Base-by-base conservation (phyloP, 2,113 vertebrate genomes). In the Centropristis striata region DNA sequence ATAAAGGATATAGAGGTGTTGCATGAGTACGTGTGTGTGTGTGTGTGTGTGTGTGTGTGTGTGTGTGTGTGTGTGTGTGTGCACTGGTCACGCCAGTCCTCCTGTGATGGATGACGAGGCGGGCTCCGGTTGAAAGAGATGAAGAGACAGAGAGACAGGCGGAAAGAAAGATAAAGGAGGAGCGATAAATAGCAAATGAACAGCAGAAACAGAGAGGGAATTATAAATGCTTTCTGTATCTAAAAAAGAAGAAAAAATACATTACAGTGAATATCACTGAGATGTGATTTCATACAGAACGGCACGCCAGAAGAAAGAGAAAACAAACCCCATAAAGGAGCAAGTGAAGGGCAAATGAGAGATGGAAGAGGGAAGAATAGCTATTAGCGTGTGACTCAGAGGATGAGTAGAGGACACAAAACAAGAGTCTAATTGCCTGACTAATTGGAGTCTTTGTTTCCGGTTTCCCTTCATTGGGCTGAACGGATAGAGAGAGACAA, bases 381-480 rank as follows among this genome's bases (percentile, higher is more conserved):
- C 80, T 87, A 86, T 89, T 93, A 90, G 79, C 20, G 59, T 78
- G 80, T 63, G 89, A 86, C 76, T 84, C 74, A 68, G 78, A 88
- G 78, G 82, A 86, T 82, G 88, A 82, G 70, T 53, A 66, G 77
- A 88, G 86, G 83, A 84, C 71, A 84, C 78, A 86, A 78, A 86
- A 91, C 85, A 82, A 71, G 83, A 78, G 86, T 88, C 76, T 94
- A 94, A 95, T 94, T 93, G 92, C 86, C 72, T 85, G 88, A 86
- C 90, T 94, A 93, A 95, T 94, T 94, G 84, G 84, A 84, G 86
- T 74, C 91, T 90, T 86, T 87, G 92, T 92, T 88, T 94, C 79
- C 64, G 83, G 76, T 67, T 81, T 89, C 86, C 71, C 69, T 85
- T 89, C 81, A 84, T 81, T 85, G 83, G 73, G 71, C 68, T 81